Percentiles rank a stretch among this genome's conserved stretches.
Conservation (phyloP, 2,113 vertebrate species). For the Ornithorhynchus anatinus region DNA sequence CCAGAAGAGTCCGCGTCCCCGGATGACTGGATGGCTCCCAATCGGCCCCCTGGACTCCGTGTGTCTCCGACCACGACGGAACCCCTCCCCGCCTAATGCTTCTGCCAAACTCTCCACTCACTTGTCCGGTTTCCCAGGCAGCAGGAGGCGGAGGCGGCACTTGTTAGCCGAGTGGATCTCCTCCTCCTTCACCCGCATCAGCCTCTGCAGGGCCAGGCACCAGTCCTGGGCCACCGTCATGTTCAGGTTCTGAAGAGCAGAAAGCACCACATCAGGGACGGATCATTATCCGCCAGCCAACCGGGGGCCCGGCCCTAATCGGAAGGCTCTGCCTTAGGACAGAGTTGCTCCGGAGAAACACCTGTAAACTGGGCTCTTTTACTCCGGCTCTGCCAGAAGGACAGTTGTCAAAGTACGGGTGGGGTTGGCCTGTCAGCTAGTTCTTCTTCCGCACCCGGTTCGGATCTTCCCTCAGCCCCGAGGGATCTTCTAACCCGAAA, state of each 20-base stretch:
- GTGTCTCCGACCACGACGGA: neutral
- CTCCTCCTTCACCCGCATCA: slow-evolving; percentile 94
- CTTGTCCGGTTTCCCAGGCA: slow-evolving; percentile 93
- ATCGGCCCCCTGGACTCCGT: fast-evolving
- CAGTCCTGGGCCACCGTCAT: slow-evolving; percentile 94
- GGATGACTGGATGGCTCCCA: fast-evolving
- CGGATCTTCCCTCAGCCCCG: no score
- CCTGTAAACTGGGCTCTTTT: no score
- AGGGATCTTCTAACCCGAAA: neutral
- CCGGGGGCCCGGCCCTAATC: neutral
- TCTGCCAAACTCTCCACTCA: slow-evolving; percentile 59
- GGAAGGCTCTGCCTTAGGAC: no score
- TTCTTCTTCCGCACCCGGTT: no score
- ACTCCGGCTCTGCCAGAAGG: no score
- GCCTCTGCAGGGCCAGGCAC: slow-evolving; percentile 92
- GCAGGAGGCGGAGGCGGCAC: slow-evolving; percentile 89
- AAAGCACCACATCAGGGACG: neutral
- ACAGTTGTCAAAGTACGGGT: no score
- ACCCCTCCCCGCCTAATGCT: neutral
- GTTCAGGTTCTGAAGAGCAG: slow-evolving; percentile 85
- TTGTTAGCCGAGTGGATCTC: slow-evolving; percentile 96
- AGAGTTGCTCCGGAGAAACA: no score
- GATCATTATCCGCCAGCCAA: neutral
- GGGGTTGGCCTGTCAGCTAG: neutral
- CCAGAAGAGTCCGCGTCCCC: no score